phyloP scores from a whole-genome alignment of 2,113 vertebrate genomes.

The Chitala chitala region DNA sequence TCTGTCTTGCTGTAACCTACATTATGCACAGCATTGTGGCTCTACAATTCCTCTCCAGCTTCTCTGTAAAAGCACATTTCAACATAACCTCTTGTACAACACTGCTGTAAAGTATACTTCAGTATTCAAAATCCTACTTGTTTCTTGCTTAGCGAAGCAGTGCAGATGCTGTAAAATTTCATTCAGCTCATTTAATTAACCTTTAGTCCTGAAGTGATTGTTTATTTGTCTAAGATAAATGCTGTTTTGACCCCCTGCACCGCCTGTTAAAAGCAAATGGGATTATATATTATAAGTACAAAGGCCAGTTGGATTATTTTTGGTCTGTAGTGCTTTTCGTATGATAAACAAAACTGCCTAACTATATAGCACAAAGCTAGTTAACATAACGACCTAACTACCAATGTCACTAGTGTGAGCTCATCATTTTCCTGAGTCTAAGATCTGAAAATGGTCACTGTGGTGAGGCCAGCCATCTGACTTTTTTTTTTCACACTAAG shows the following conservation, averaged over 20 bases:
- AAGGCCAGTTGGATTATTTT: too few relatives aligned
- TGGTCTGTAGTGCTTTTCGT: too few relatives aligned
- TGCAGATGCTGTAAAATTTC: neutral
- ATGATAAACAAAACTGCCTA: too few relatives aligned
- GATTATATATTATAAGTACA: neutral
- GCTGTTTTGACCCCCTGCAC: neutral
- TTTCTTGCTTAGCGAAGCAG: neutral
- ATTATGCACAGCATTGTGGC: neutral
- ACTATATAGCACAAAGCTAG: too few relatives aligned
- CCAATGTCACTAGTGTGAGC: too few relatives aligned
- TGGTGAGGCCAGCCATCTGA: neutral
- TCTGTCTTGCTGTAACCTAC: neutral
- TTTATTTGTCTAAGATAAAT: neutral
- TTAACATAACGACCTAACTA: too few relatives aligned
- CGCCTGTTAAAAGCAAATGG: neutral
- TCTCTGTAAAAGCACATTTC: neutral
- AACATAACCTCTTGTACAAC: neutral
- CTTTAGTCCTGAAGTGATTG: neutral
- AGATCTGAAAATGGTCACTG: neutral
- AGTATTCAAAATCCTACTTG: neutral
- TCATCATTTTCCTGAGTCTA: neutral
- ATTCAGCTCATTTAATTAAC: neutral
- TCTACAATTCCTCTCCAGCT: neutral
- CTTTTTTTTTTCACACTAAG: neutral
- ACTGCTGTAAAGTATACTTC: neutral